Base-by-base conservation (phyloP, 2,888 invertebrate genomes). In the Allygus modestus region DNA sequence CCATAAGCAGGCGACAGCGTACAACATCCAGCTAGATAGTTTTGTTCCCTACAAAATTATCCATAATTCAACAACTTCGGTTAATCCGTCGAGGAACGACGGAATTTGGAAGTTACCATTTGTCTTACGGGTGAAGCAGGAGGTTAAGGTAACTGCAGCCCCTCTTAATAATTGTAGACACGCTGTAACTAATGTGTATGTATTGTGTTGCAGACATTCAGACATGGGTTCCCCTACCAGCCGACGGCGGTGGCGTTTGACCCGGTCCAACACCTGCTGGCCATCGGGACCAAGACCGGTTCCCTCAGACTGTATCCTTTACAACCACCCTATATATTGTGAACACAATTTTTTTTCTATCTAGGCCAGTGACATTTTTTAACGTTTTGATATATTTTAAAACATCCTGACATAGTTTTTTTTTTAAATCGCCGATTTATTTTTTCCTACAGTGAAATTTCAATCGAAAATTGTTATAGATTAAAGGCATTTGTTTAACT, bases 181-280 rank as follows among this genome's bases (percentile, higher is more conserved):
- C n/a, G n/a, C n/a, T n/a, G n/a, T 37, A 46, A 9, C 12, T 46
- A 15, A 46, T 15, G 46, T 46, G 46, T 46, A 12, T 46, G 65
- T 65, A 20, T 58, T 15, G 1, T 46, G 91, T 94, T 94, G 75
- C 95, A 97, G 97, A 97, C 97, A 88, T 97, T 98, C 91, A 96
- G 98, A 84, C 99, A 99, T 94, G 99, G 99, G 89, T 99, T 99
- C 93, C 99, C 99, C 88, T 97, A 97, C 92, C 96, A 98, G 89
- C 99, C 99, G 79, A 98, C 98, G 88, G 97, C 98, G 85, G 93
- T 99, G 92, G 99, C 99, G 86, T 99, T 97, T 93, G 99, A 99
- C 93, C 98, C 99, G 87, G 96, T 99, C 89, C 99, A 99, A 92
- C 96, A 96, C 91, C 93, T 99, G 87, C 93, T 99, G 90, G 99